Conservation (phyloP, 2,888 invertebrate genomes). For the Clitarchus hookeri region DNA sequence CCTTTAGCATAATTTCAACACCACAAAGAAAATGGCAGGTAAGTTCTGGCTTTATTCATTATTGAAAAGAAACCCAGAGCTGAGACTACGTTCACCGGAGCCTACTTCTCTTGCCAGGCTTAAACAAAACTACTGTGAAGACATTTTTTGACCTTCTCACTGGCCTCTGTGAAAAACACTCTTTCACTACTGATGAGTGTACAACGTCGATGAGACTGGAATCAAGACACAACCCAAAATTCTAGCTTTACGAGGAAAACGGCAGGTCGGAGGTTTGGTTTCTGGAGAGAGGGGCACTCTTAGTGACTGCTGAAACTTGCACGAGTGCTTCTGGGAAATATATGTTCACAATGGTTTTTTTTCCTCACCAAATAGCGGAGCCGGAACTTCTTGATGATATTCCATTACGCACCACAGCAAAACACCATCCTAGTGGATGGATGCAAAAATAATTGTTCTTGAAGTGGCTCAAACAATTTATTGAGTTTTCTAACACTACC, state of each 20-base stretch:
- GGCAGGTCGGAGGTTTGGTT: conserved; percentile 45
- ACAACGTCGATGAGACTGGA: not conserved
- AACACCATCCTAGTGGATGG: conserved; percentile 46
- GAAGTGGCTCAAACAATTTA: conserved; percentile 37
- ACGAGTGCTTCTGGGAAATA: not conserved
- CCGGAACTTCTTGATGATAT: conserved; percentile 17
- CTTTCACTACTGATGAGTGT: not conserved
- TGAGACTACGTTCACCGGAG: conserved; percentile 15
- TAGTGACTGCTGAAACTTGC: conserved; percentile 20
- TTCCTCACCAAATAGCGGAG: not conserved
- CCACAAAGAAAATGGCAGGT: too few species aligned
- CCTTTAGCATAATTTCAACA: too few species aligned
- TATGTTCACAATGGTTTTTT: conserved; percentile 2
- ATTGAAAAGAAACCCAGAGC: not conserved
- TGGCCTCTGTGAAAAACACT: conserved; percentile 10
- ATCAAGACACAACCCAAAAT: conserved; percentile 4
- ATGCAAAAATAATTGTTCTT: conserved; percentile 26
- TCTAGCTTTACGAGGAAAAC: conserved; percentile 5
- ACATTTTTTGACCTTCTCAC: not conserved
- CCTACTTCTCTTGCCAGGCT: not conserved
- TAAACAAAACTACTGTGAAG: not conserved
- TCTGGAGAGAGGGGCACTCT: not conserved
- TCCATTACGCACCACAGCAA: conserved; percentile 44
- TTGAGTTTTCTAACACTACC: conserved; percentile 45
- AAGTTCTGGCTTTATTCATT: conserved; percentile 16